These are phyloP conservation scores for Idaea biselata DNA, from an alignment of 2,888 invertebrate genomes.

Conservation along the genomic window DNA sequence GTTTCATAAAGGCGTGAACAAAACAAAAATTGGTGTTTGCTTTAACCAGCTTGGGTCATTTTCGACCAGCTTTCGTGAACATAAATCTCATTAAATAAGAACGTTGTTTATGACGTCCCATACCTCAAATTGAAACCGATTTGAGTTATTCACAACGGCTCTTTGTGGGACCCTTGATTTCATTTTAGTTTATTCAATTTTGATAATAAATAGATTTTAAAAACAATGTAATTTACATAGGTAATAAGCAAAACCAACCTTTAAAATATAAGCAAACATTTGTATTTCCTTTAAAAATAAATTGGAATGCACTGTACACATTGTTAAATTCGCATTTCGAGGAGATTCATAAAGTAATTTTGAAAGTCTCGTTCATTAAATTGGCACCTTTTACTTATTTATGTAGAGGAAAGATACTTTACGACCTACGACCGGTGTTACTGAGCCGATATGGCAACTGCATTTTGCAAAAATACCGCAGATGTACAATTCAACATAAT, in stretches of 20 bases:
- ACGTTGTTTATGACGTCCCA: slow-evolving; percentile 64
- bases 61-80: slow-evolving; percentile 74
- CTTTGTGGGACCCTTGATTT: slow-evolving; percentile 33
- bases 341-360: slow-evolving; percentile 11
- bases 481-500: slow-evolving; percentile 36
- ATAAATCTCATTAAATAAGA: slow-evolving; percentile 75
- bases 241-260: not conserved
- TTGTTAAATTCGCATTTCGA: slow-evolving; percentile 1
- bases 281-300: not conserved
- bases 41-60: slow-evolving; percentile 77
- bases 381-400: slow-evolving; percentile 18
- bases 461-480: slow-evolving; percentile 33
- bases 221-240: not conserved
- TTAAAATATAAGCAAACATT: not conserved
- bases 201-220: not conserved
- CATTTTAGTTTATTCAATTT: slow-evolving; percentile 34
- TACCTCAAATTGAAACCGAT: slow-evolving; percentile 58
- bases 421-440: slow-evolving; percentile 31
- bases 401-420: slow-evolving; percentile 29
- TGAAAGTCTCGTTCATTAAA: slow-evolving; percentile 18
- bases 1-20: slow-evolving; percentile 75
- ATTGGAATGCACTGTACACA: not conserved
- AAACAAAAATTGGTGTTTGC: slow-evolving; percentile 70
- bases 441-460: slow-evolving; percentile 31
- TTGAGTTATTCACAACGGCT: slow-evolving; percentile 42